Percentiles rank a stretch among this genome's conserved stretches.
Evolutionary conservation across 2,797 vertebrate species (phyloP).

Genomic region (Luscinia luscinia): DNA sequence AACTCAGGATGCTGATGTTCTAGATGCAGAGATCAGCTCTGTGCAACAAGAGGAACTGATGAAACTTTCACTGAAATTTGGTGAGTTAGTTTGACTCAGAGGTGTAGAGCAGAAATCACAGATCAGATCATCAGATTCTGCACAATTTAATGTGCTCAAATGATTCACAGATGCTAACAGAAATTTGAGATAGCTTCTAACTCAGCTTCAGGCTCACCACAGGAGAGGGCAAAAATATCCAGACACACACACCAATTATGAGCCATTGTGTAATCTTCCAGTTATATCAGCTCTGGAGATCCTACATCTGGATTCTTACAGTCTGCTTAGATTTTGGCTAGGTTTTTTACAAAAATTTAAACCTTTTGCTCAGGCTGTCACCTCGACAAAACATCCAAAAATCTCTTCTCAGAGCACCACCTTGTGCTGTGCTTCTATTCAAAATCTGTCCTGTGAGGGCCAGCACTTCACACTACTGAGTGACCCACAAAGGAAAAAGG

Average conservation of each 20-base stretch:
- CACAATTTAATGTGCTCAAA: background rate
- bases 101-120: background rate
- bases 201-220: background rate
- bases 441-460: background rate
- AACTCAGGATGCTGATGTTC: background rate
- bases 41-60: background rate
- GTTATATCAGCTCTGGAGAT: background rate
- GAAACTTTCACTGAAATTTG: background rate
- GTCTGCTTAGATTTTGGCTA: background rate
- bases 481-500: background rate
- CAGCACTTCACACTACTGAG: background rate
- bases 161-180: background rate
- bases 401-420: rapidly evolving
- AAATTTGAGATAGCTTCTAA: background rate
- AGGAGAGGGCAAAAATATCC: background rate
- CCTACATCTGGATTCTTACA: background rate
- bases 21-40: background rate
- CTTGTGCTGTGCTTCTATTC: background rate
- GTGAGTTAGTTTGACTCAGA: background rate
- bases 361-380: background rate
- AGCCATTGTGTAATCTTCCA: background rate
- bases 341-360: background rate
- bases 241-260: rapidly evolving
- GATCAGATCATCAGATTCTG: background rate
- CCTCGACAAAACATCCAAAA: background rate